Conservation (phyloP, 1,140 invertebrate species). For the Sminthurides bifidus region DNA sequence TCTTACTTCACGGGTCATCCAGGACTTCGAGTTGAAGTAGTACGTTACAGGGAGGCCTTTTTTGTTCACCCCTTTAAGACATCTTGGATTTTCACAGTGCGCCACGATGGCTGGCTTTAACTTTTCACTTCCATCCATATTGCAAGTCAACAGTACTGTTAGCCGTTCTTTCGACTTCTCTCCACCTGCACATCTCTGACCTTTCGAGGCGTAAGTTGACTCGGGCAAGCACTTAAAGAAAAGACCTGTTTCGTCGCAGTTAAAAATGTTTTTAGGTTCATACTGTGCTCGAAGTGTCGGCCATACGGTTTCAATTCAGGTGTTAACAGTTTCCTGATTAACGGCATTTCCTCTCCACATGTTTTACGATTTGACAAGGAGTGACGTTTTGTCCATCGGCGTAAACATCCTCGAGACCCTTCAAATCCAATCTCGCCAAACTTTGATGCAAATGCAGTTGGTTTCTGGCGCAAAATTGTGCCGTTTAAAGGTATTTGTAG, state of each 20-base stretch:
- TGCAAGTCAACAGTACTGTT: conserved; percentile 32
- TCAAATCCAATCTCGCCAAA: not conserved
- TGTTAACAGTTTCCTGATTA: not conserved
- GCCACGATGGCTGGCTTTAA: conserved; percentile 4
- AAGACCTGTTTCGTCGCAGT: conserved; percentile 6
- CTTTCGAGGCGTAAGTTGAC: not conserved
- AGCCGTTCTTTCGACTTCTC: conserved; percentile 34
- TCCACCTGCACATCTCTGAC: conserved; percentile 11
- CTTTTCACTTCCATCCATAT: conserved; percentile 34
- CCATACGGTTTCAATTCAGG: not conserved
- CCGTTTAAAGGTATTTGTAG: not conserved
- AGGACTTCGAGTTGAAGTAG: not conserved
- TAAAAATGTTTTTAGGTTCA: conserved; percentile 7
- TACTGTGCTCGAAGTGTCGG: not conserved
- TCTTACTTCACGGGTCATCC: conserved; percentile 3
- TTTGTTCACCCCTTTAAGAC: not conserved
- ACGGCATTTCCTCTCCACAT: not conserved
- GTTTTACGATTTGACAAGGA: not conserved
- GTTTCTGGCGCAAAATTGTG: not conserved
- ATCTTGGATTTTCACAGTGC: not conserved
- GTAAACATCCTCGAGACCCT: not conserved
- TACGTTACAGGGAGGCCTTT: not conserved
- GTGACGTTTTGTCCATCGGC: not conserved
- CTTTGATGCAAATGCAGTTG: not conserved
- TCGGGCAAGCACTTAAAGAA: conserved; percentile 11